These are phyloP conservation scores for Teleogryllus oceanicus DNA, from an alignment of 2,888 invertebrate species.

Conservation along the genomic window DNA sequence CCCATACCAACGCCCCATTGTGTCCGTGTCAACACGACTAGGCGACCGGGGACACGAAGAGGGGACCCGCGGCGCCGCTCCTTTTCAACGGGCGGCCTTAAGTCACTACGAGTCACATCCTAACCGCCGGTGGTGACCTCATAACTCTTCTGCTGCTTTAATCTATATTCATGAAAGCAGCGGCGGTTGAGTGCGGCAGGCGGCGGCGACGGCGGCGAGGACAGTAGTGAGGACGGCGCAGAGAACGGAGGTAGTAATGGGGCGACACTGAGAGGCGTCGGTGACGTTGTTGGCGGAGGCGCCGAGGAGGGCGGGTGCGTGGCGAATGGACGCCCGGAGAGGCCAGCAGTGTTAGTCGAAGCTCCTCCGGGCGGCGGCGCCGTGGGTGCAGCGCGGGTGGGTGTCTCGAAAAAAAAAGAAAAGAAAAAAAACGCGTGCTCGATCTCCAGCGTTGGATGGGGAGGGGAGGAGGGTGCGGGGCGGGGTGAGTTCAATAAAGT, in stretches of 20 bases:
- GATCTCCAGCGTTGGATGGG: no score
- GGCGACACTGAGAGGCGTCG: neutral
- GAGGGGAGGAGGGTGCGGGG: no score
- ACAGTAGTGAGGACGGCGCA: neutral
- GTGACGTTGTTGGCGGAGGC: no score
- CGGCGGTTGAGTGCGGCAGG: constrained; percentile 2
- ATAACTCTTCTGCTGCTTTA: constrained; percentile 34
- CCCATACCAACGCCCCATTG: neutral
- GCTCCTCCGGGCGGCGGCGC: no score
- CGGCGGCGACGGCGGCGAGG: neutral
- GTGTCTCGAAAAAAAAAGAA: no score
- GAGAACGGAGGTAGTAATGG: no score
- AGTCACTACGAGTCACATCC: neutral
- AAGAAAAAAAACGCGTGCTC: no score
- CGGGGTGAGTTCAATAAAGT: no score
- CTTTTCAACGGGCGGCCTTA: constrained; percentile 6
- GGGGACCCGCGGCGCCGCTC: neutral
- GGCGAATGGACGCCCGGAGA: no score
- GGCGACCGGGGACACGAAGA: neutral
- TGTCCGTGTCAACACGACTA: constrained; percentile 12
- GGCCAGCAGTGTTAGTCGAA: no score
- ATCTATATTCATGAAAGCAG: constrained; percentile 35
- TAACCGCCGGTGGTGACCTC: constrained; percentile 29
- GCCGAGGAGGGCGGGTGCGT: no score
- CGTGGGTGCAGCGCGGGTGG: no score